Evolutionary conservation across 2,888 invertebrate genomes (phyloP).

Genomic region (Acrobasis consociella): DNA sequence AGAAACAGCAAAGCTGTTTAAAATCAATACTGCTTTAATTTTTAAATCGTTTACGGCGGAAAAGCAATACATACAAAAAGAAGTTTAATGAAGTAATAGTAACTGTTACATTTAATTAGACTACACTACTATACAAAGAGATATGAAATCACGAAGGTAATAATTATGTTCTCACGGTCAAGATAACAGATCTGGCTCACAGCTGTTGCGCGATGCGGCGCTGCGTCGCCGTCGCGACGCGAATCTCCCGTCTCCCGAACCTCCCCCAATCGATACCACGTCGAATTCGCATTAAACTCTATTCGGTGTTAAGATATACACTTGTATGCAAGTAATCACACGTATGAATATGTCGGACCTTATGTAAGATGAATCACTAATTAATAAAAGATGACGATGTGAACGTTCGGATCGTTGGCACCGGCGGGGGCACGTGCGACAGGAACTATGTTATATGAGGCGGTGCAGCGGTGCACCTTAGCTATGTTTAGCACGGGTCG

Average conservation of each 20-base stretch:
- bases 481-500: constrained; percentile 62
- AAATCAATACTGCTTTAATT: not conserved
- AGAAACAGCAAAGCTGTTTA: not conserved
- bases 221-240: constrained; percentile 54
- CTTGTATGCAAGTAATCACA: constrained; percentile 16
- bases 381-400: constrained; percentile 32
- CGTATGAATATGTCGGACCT: constrained; percentile 36
- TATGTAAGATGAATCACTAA: constrained; percentile 43
- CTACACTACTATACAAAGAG: constrained; percentile 41
- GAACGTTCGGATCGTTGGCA: constrained; percentile 35
- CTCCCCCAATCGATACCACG: constrained; percentile 64
- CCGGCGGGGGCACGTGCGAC: constrained; percentile 44
- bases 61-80: constrained; percentile 4
- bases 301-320: constrained; percentile 18
- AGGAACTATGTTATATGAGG: constrained; percentile 46
- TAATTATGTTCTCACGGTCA: constrained; percentile 75
- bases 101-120: constrained; percentile 22
- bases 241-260: constrained; percentile 52
- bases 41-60: not conserved
- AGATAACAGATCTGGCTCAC: constrained; percentile 71
- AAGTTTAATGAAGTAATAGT: constrained; percentile 8
- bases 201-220: constrained; percentile 72
- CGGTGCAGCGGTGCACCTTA: constrained; percentile 68
- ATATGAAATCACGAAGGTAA: constrained; percentile 49
- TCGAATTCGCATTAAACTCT: constrained; percentile 32